Evolutionary conservation across 2,888 invertebrate genomes (phyloP).

Genomic region (Cryptus armator): DNA sequence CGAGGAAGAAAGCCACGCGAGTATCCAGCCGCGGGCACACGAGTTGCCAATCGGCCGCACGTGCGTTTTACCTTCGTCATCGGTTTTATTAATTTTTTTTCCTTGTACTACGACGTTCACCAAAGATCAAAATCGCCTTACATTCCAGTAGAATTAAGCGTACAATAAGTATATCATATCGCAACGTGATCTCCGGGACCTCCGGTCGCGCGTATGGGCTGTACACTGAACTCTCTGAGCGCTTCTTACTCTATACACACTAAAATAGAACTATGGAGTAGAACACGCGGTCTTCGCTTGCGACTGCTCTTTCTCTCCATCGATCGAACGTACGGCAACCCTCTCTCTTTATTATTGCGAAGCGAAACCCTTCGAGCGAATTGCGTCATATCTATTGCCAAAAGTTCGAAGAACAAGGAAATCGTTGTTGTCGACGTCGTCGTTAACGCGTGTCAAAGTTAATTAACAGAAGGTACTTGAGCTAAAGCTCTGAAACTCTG

Average conservation of each 20-base stretch:
- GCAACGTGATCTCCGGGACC: slow-evolving; percentile 2
- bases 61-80: slow-evolving; percentile 1
- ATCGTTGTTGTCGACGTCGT: background rate
- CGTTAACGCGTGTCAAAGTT: background rate
- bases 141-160: background rate
- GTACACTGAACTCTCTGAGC: background rate
- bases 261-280: slow-evolving; percentile 8
- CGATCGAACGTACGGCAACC: background rate
- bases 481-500: background rate
- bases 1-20: background rate
- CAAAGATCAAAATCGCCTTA: background rate
- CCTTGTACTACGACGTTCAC: background rate
- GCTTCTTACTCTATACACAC: slow-evolving; percentile 1
- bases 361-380: background rate
- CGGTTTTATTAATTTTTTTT: background rate
- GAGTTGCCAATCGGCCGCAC: background rate
- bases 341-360: background rate
- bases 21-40: background rate
- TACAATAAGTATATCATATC: background rate
- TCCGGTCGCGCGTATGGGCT: background rate
- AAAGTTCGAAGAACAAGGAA: background rate
- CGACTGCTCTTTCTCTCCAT: background rate
- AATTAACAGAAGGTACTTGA: slow-evolving; percentile 2
- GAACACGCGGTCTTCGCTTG: background rate
- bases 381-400: background rate